A percentile compares a stretch with the other conserved stretches of the same genome.
Evolutionary conservation across 2,113 vertebrate species (phyloP).

Genomic region (Scalopus aquaticus): DNA sequence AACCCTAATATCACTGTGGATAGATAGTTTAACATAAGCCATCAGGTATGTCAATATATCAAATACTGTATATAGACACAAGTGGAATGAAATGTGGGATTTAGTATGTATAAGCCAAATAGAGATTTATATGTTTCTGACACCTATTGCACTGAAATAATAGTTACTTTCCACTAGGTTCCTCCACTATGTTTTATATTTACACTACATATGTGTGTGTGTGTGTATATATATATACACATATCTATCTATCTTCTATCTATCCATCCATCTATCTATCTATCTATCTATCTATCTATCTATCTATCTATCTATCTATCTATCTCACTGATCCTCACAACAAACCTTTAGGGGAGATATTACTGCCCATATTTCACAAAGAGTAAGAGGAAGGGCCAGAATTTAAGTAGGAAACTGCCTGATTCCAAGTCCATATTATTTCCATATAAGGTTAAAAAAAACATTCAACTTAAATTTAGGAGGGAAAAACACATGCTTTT

Average conservation of each 20-base stretch:
- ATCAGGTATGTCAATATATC: neutral
- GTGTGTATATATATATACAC: no score
- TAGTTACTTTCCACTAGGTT: neutral
- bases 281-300: no score
- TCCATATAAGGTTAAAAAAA: neutral
- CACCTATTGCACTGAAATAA: neutral
- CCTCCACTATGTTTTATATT: neutral
- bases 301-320: no score
- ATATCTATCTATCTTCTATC: no score
- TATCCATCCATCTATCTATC: no score
- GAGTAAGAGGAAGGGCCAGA: neutral
- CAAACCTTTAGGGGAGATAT: neutral
- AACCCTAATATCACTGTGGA: neutral
- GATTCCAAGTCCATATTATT: neutral
- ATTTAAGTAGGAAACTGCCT: neutral
- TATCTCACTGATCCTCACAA: neutral
- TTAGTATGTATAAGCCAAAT: neutral
- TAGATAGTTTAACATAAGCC: neutral
- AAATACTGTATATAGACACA: neutral
- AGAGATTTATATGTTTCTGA: neutral
- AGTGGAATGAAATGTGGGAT: neutral
- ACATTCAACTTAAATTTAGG: slow-evolving; percentile 13
- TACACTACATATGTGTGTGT: neutral
- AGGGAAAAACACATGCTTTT: neutral
- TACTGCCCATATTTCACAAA: neutral